Base-by-base conservation (phyloP, 2,888 invertebrate species). In the Brachylomia viminalis region DNA sequence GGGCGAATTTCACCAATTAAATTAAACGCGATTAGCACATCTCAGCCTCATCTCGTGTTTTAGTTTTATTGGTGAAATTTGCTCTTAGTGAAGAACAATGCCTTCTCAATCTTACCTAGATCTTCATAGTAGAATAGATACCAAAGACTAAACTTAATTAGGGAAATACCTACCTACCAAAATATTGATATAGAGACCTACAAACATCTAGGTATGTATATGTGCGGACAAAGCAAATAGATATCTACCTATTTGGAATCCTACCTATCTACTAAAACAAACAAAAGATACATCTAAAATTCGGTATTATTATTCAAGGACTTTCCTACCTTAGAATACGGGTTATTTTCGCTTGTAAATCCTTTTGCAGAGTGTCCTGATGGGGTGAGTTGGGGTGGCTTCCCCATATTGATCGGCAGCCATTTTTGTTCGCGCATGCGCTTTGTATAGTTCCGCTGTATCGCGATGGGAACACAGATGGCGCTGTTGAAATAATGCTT, bases 401-500 rank as follows among this genome's bases (percentile, higher is more conserved):
- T 89, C 88, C 83, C 85, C 77, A 88, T 96, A 96, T 96, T 94
- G 96, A 96, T 96, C 91, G 93, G 91, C 94, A 89, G 96, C 96
- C 96, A 96, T 96, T 89, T 95, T 95, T 92, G 91, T 92, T 91
- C 88, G 89, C 93, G 92, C 95, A 93, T 93, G 96, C 95, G 95
- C 90, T 75, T 75, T 89, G 38, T 13, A 30, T 59, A 11, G 20
- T 71, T 83, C 74, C 62, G 66, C 64, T 87, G 90, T 92, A 88
- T 87, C 89, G 73, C n/a, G 64, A 71, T 85, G 79, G 86, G 75
- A 79, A 84, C 82, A 94, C 87, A 96, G 95, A 95, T 95, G 95
- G 95, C 95, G 95, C 82, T 95, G 91, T 83, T 86, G 47, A 83
- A 85, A 71, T 71, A 75, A 71, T 66, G 62, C 42, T 64, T 59